phyloP scores from a whole-genome alignment of 2,113 vertebrate genomes.

The Hiodon tergisus region DNA sequence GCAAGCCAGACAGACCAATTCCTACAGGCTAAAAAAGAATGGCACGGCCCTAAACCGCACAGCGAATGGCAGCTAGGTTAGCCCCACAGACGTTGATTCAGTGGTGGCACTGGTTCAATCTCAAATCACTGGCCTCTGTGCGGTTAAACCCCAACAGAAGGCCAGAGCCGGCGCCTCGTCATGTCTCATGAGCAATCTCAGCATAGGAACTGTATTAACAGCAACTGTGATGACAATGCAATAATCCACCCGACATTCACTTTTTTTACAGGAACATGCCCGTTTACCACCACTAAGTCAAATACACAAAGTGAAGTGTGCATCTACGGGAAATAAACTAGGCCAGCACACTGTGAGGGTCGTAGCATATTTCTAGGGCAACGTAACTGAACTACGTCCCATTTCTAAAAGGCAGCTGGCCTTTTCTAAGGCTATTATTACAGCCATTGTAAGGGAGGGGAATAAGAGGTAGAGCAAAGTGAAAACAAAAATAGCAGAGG shows the following conservation, averaged over 20 bases:
- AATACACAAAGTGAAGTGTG: no score
- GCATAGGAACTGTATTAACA: not conserved
- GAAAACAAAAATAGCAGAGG: not conserved
- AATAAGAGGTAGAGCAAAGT: not conserved
- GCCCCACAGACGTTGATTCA: no score
- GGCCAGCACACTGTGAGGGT: not conserved
- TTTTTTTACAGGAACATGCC: not conserved
- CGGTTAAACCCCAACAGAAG: not conserved
- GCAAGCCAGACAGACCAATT: no score
- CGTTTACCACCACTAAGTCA: no score
- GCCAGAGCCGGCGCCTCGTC: not conserved
- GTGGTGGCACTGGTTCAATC: no score
- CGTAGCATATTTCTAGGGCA: not conserved
- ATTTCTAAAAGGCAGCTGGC: not conserved
- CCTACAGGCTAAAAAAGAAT: no score
- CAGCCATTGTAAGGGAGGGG: not conserved
- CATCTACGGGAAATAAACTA: not conserved
- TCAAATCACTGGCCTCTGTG: no score
- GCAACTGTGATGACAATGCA: not conserved
- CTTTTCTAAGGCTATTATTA: not conserved
- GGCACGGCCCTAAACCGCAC: no score
- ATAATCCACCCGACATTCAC: not conserved
- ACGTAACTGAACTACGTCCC: not conserved
- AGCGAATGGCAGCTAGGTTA: no score
- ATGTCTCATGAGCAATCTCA: not conserved